Evolutionary conservation across 2,113 vertebrate genomes (phyloP).

Genomic region (Tupaia chinensis): DNA sequence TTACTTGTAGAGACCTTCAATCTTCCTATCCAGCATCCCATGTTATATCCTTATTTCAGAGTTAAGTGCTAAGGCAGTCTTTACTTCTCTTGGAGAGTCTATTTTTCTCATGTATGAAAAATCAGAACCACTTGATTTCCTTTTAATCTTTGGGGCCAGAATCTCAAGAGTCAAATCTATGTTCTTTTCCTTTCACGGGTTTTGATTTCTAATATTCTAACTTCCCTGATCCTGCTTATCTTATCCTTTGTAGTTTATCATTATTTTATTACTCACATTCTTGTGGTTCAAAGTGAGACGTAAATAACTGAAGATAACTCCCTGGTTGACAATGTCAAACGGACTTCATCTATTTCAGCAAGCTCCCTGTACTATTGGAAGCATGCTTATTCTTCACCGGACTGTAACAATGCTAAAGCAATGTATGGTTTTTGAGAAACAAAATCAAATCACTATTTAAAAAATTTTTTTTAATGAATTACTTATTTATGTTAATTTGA

Average conservation of each 20-base stretch:
- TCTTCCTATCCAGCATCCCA: neutral
- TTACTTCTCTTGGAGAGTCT: neutral
- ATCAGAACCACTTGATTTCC: neutral
- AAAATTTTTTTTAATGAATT: too few relatives aligned
- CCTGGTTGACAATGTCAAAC: neutral
- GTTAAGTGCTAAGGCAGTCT: neutral
- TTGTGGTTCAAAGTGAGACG: neutral
- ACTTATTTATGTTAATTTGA: too few relatives aligned
- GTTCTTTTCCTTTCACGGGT: neutral
- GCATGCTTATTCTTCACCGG: neutral
- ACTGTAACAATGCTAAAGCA: neutral
- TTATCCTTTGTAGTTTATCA: neutral
- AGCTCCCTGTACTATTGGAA: neutral
- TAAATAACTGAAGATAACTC: neutral
- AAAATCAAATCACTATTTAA: conserved; percentile 35
- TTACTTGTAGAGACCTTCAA: neutral
- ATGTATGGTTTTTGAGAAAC: neutral
- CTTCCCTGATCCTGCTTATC: neutral
- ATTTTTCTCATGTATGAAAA: conserved; percentile 50
- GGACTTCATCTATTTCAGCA: neutral
- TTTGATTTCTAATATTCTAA: conserved; percentile 22
- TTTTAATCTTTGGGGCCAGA: conserved; percentile 15
- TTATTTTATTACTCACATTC: conserved; percentile 21
- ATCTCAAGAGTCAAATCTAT: neutral
- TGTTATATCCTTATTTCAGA: neutral